A percentile compares a stretch with the other conserved stretches of the same genome.
Conservation (phyloP, 2,888 invertebrate species). For the Tinea semifulvella region DNA sequence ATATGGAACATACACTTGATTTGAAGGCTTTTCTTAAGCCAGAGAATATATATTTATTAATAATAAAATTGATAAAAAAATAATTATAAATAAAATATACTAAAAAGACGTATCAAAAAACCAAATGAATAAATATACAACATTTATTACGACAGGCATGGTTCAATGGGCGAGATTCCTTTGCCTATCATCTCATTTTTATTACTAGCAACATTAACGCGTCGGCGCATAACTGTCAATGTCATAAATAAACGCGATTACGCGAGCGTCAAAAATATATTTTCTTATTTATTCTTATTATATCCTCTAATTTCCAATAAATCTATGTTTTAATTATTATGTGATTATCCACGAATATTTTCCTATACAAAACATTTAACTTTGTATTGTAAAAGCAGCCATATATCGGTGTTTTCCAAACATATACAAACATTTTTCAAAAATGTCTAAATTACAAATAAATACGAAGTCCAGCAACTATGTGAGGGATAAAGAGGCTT, state of each 20-base stretch:
- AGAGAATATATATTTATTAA: too few relatives aligned
- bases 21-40: too few relatives aligned
- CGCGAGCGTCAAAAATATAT: neutral
- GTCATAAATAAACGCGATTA: slow-evolving; percentile 22
- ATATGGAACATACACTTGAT: too few relatives aligned
- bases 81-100: too few relatives aligned
- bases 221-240: slow-evolving; percentile 20
- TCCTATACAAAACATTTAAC: neutral
- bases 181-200: too few relatives aligned
- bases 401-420: neutral
- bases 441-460: slow-evolving; percentile 61
- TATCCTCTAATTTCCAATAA: neutral
- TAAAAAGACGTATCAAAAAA: too few relatives aligned
- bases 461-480: slow-evolving; percentile 72
- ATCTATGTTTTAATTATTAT: neutral
- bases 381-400: neutral
- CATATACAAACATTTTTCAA: slow-evolving; percentile 18
- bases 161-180: too few relatives aligned
- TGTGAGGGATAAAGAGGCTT: slow-evolving; percentile 79
- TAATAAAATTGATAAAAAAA: too few relatives aligned
- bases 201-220: neutral
- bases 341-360: neutral
- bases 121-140: too few relatives aligned
- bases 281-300: neutral
- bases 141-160: too few relatives aligned